Base-by-base conservation (phyloP, 2,888 invertebrate genomes). In the Ichneumoninae sp. region DNA sequence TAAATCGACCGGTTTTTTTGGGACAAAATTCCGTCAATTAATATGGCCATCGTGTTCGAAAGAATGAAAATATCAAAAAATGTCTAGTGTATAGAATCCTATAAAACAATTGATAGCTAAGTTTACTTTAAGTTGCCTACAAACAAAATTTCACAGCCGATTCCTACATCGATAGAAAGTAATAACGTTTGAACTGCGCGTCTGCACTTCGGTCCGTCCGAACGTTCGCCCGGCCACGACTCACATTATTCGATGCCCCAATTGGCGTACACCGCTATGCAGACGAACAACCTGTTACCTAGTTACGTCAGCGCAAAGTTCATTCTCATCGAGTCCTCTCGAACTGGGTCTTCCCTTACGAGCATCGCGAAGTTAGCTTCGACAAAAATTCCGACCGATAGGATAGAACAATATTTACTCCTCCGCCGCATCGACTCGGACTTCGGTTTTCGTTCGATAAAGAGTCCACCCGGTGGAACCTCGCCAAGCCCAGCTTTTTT, bases 401-500 rank as follows among this genome's bases (percentile, higher is more conserved):
- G 33, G 30, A 33, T 7, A 50, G 13, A 50, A 75, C 16, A 50
- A 65, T 52, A 75, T 75, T 66, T 66, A 54, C 65, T 22, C 19
- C 10, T 22, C 7, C 30, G 47, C 26, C 13, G 1, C 4, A 52
- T 52, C 30, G 22, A 65, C 75, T 50, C 0, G 6, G 22, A 33
- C 63, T 19, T 36, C 8, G 65, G 13, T 3, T 30, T 75, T 19
- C 52, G 75, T 65, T 75, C 75, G 75, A 75, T 66, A 66, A 16
- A 40, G 19, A 66, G 16, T 6, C 26, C 63, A 8, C 10, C 65
- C 36, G 40, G 52, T 76, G 79, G 70, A 85, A 73, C 79, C 47
- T 52, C 70, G 79, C 75, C 82, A 71, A 82, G 76, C 47, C 71
- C 78, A 71, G 71, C 66, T 75, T 82, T 26, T 54, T 19, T 16